Conservation (phyloP, 2,113 vertebrate genomes). For the Pitta sordida region DNA sequence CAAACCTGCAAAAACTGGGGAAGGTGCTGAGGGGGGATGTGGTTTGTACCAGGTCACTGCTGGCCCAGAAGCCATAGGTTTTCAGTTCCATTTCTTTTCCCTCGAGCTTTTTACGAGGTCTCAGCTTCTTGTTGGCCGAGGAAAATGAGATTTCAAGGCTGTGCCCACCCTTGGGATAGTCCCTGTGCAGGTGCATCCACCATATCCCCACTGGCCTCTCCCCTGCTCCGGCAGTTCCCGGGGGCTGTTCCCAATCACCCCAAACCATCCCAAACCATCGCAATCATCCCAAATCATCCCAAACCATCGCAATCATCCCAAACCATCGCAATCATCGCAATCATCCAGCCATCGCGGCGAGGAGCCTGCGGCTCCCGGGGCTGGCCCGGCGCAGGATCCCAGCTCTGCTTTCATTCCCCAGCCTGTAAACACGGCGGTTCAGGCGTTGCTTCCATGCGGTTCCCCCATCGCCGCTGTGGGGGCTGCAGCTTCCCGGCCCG, state of each 20-base stretch:
- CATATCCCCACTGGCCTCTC: background rate
- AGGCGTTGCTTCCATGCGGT: background rate
- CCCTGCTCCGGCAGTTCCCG: background rate
- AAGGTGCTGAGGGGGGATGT: rapidly evolving
- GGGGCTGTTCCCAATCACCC: background rate
- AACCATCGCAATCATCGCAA: background rate
- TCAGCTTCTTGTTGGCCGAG: rapidly evolving
- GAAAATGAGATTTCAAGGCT: rapidly evolving
- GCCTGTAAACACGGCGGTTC: background rate
- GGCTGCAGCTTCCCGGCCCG: conserved; percentile 31
- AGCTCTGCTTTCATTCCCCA: background rate
- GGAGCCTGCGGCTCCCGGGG: background rate
- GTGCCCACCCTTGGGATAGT: rapidly evolving
- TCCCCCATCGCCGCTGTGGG: background rate
- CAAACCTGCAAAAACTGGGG: rapidly evolving
- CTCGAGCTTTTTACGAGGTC: rapidly evolving
- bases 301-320: background rate
- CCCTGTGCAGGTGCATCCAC: background rate
- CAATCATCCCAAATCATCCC: background rate
- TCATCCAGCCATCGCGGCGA: background rate
- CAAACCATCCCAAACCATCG: background rate
- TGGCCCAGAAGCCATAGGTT: background rate
- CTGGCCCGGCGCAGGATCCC: background rate
- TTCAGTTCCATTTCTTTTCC: rapidly evolving
- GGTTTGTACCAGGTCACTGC: background rate